These are phyloP conservation scores for Maccullochella peelii DNA, from an alignment of 2,113 vertebrate species.

Conservation along the genomic window DNA sequence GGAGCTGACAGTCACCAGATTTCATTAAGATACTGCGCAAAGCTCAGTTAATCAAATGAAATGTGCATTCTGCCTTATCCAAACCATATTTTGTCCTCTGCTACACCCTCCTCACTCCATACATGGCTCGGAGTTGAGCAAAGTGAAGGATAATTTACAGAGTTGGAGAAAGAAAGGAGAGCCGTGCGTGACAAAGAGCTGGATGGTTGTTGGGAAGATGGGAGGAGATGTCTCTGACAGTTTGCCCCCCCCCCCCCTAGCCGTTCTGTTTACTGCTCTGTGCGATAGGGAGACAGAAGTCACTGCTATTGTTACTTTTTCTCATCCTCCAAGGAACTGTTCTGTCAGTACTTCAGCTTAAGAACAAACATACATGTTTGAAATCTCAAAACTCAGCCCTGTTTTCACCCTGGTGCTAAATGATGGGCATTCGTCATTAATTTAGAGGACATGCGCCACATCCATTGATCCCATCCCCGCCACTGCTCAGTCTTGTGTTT, in stretches of 20 bases:
- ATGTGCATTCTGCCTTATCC: not conserved
- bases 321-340: not conserved
- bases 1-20: not conserved
- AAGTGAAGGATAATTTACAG: not conserved
- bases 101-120: not conserved
- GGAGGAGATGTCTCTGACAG: slow-evolving; percentile 33
- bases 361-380: not conserved
- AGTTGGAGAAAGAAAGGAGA: not conserved
- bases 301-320: not conserved
- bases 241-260: slow-evolving; percentile 3
- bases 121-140: slow-evolving; percentile 2
- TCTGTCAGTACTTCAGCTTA: not conserved
- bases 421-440: not conserved
- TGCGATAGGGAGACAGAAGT: not conserved
- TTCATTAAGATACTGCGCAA: not conserved
- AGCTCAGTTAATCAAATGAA: slow-evolving; percentile 23
- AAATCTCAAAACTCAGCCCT: not conserved
- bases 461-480: not conserved
- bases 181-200: not conserved
- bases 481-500: slow-evolving; percentile 37
- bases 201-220: slow-evolving; percentile 1
- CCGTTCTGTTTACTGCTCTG: not conserved
- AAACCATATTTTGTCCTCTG: slow-evolving; percentile 40
- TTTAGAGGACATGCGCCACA: not conserved
- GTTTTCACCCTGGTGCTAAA: not conserved